Conservation (phyloP, 1,140 invertebrate species). For the Heliconius hermathena region DNA sequence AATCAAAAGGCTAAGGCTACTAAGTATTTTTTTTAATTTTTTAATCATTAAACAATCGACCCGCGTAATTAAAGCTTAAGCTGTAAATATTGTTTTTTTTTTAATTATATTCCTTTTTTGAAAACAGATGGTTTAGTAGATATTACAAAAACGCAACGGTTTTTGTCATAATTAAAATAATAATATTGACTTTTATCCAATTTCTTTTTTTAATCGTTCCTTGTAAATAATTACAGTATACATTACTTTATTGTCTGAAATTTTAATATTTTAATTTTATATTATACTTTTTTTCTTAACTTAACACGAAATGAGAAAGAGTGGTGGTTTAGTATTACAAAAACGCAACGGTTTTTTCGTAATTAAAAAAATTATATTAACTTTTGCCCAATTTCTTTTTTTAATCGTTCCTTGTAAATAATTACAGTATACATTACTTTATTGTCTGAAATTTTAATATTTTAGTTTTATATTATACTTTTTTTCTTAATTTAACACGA, state of each 20-base stretch:
- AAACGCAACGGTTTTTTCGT: neutral
- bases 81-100: neutral
- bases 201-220: neutral
- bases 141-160: neutral
- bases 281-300: neutral
- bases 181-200: neutral
- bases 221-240: neutral
- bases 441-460: neutral
- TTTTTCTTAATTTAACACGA: no score
- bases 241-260: neutral
- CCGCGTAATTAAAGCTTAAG: neutral
- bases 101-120: neutral
- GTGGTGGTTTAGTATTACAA: neutral
- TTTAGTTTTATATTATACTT: neutral
- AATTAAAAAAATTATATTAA: neutral
- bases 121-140: neutral
- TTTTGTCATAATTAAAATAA: conserved; percentile 1
- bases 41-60: neutral
- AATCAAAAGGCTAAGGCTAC: neutral
- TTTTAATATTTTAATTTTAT: neutral
- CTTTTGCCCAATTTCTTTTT: neutral
- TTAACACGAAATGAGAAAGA: no score
- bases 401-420: neutral
- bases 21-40: neutral
- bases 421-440: neutral